Conservation (phyloP, 1,140 invertebrate genomes). For the Rhynchophorus ferrugineus region DNA sequence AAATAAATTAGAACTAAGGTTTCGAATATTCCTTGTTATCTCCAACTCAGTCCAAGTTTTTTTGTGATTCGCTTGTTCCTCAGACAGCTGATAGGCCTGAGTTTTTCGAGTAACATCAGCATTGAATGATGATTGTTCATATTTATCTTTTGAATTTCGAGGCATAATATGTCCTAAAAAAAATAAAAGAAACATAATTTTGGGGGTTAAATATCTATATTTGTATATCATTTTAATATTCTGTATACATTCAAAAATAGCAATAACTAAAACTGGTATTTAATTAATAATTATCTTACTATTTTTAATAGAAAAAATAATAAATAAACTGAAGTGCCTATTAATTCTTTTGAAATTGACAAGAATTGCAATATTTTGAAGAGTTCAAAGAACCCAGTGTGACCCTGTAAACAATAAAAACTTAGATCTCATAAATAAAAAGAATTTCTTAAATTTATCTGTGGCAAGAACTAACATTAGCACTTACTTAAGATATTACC, state of each 20-base stretch:
- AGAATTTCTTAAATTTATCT: too few species aligned
- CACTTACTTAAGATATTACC: neutral
- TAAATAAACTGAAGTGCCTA: neutral
- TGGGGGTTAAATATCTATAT: neutral
- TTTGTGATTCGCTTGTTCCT: constrained; percentile 84
- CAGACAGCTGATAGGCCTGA: constrained; percentile 86
- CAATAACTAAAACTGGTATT: too few species aligned
- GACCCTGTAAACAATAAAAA: constrained; percentile 22
- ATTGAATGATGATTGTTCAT: constrained; percentile 25
- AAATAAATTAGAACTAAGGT: constrained; percentile 85
- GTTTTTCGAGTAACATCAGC: constrained; percentile 50
- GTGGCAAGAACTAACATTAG: neutral
- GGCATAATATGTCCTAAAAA: constrained; percentile 54
- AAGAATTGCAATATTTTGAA: neutral
- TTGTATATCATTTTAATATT: neutral
- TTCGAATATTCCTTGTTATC: constrained; percentile 78
- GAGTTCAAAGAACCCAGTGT: constrained; percentile 27
- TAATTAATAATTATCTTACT: too few species aligned
- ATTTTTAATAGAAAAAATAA: constrained; percentile 1
- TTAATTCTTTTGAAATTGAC: neutral
- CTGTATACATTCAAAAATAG: neutral
- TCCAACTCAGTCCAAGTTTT: constrained; percentile 65
- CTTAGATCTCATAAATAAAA: neutral
- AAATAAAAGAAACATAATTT: constrained; percentile 3
- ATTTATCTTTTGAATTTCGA: constrained; percentile 52